Conservation (phyloP, 2,113 vertebrate genomes). For the Etheostoma cragini region DNA sequence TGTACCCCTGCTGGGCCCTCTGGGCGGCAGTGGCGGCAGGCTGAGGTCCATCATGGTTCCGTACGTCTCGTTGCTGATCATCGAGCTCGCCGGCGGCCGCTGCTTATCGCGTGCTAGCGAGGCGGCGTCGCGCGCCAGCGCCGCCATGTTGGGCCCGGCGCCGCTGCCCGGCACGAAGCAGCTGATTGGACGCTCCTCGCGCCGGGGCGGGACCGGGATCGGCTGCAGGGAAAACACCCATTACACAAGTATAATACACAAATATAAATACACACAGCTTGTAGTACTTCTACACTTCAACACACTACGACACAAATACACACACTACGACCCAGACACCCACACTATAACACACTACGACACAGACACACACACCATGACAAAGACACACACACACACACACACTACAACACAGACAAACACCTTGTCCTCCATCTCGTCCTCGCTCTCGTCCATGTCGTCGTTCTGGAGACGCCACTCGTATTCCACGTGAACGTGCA, state of each 20-base stretch:
- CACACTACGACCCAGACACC: too few species aligned
- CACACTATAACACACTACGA: too few species aligned
- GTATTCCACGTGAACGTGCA: conserved; percentile 96
- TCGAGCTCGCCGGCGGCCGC: conserved; percentile 85
- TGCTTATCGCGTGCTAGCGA: conserved; percentile 89
- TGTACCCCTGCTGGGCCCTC: conserved; percentile 81
- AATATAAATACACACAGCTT: too few species aligned
- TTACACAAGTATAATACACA: too few species aligned
- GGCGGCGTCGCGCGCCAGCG: conserved; percentile 88
- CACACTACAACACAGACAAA: too few species aligned
- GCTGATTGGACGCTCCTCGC: conserved; percentile 94
- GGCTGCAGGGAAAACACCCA: conserved; percentile 85
- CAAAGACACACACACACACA: too few species aligned
- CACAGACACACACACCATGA: too few species aligned
- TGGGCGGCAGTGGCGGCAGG: conserved; percentile 88
- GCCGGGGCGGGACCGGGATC: conserved; percentile 92
- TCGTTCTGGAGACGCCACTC: conserved; percentile 95
- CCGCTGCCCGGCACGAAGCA: conserved; percentile 87
- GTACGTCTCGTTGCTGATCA: conserved; percentile 94
- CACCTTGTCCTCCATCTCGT: conserved; percentile 94
- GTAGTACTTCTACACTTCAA: too few species aligned
- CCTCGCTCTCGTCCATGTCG: conserved; percentile 96
- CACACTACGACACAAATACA: too few species aligned
- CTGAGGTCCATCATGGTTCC: conserved; percentile 89
- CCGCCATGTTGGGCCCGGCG: conserved; percentile 80